Percentiles rank a stretch among this genome's conserved stretches.
Conservation (phyloP, 2,888 invertebrate genomes). For the Ochropleura leucogaster region DNA sequence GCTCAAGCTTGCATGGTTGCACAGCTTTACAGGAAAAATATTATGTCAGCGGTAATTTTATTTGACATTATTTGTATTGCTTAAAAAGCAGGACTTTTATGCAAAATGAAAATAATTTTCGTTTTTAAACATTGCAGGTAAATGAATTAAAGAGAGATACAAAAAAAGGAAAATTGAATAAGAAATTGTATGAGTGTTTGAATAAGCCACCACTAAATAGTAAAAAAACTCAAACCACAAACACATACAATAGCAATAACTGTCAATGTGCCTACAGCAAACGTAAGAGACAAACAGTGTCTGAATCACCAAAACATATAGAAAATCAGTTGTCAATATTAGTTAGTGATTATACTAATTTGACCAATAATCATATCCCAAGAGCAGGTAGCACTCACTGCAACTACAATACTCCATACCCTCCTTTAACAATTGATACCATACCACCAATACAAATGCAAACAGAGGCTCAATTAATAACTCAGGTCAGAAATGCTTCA, state of each 20-base stretch:
- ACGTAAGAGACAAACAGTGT: constrained; percentile 69
- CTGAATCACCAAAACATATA: constrained; percentile 61
- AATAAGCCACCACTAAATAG: constrained; percentile 78
- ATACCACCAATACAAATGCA: constrained; percentile 31
- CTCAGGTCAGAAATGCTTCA: constrained; percentile 49
- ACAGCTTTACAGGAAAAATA: constrained; percentile 84
- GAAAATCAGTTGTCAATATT: constrained; percentile 35
- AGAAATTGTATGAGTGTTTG: constrained; percentile 80
- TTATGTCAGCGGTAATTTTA: constrained; percentile 77
- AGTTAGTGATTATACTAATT: constrained; percentile 4
- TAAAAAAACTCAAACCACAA: constrained; percentile 79
- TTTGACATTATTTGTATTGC: not conserved
- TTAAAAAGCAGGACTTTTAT: not conserved
- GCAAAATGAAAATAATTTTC: not conserved
- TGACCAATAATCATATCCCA: constrained; percentile 1
- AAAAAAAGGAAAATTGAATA: constrained; percentile 80
- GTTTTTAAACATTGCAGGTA: constrained; percentile 70
- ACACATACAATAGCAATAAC: constrained; percentile 68
- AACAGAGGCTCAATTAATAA: constrained; percentile 35
- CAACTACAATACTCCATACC: constrained; percentile 59
- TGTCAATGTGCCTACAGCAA: constrained; percentile 79
- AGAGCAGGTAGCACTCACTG: constrained; percentile 54
- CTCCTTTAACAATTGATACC: constrained; percentile 42
- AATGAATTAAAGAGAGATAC: constrained; percentile 83
- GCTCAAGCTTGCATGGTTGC: constrained; percentile 86